Percentiles rank a stretch among this genome's conserved stretches.
These are phyloP conservation scores for Lepisosteus osseus DNA, from an alignment of 2,113 vertebrate genomes.

Conservation along the genomic window DNA sequence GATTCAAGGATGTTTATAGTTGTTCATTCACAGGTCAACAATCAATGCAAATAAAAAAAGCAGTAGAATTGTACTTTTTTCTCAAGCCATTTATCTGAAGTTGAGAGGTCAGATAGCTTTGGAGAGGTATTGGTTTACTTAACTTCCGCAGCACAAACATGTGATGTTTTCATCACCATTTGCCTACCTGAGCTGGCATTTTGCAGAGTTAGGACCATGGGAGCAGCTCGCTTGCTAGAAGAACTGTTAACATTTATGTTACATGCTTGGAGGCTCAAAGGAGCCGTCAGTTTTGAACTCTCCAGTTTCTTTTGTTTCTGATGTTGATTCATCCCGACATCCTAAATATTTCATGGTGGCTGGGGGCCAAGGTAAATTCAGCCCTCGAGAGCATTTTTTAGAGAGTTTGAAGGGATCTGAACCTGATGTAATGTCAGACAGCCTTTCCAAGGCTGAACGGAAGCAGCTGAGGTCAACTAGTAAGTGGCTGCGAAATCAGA, in stretches of 20 bases:
- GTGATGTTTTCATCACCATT: too few species aligned
- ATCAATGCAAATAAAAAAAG: too few species aligned
- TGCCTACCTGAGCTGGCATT: too few species aligned
- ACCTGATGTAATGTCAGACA: conserved; percentile 11
- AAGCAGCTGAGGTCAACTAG: conserved; percentile 15
- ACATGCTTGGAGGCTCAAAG: conserved; percentile 25
- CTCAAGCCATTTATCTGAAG: too few species aligned
- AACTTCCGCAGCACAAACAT: too few species aligned
- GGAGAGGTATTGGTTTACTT: too few species aligned
- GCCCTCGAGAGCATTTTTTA: conserved; percentile 58
- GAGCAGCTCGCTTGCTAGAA: too few species aligned
- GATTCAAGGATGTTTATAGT: too few species aligned
- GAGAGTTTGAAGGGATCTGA: background rate
- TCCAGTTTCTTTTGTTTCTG: conserved; percentile 55
- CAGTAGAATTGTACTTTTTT: background rate
- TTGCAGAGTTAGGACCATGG: background rate
- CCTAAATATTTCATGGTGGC: conserved; percentile 67
- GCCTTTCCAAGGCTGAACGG: background rate
- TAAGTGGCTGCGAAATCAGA: conserved; percentile 25
- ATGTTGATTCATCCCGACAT: conserved; percentile 66
- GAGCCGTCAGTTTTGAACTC: conserved; percentile 49
- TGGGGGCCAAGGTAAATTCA: conserved; percentile 57
- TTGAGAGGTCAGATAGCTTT: too few species aligned
- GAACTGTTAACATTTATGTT: conserved; percentile 9
- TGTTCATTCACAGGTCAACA: too few species aligned